phyloP scores from a whole-genome alignment of 2,797 vertebrate genomes.

The Manis crassicaudata region DNA sequence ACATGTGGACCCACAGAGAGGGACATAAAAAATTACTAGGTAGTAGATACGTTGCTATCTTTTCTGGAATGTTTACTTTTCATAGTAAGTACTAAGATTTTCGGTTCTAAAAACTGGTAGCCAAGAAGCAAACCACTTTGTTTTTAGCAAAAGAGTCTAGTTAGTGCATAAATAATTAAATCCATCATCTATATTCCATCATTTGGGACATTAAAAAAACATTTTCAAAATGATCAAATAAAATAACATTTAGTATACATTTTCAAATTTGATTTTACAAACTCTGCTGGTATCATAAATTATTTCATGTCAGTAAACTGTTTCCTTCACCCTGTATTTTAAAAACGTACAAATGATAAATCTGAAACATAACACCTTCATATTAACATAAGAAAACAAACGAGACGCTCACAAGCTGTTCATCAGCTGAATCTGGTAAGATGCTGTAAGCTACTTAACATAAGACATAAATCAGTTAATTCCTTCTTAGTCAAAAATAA shows the following conservation, averaged over 20 bases:
- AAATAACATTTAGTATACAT: not conserved
- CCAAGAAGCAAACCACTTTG: not conserved
- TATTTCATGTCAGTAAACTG: not conserved
- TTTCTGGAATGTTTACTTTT: not conserved
- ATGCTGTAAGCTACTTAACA: not conserved
- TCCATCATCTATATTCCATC: not conserved
- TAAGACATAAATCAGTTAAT: constrained; percentile 19
- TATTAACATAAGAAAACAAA: not conserved
- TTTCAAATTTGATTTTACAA: not conserved
- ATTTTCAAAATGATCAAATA: constrained; percentile 41
- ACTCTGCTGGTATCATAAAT: not conserved
- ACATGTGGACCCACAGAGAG: not conserved
- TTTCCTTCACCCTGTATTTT: not conserved
- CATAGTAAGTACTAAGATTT: not conserved
- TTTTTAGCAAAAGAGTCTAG: not conserved
- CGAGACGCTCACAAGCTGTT: not conserved
- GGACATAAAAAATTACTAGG: not conserved
- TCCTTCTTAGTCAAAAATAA: constrained; percentile 38
- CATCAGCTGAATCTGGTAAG: not conserved
- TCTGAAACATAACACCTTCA: not conserved
- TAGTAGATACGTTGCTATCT: not conserved
- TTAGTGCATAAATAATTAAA: constrained; percentile 19
- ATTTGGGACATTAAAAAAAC: not conserved
- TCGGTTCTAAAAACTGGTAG: constrained; percentile 34
- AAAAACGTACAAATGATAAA: not conserved